Percentiles rank a stretch among this genome's conserved stretches.
Evolutionary conservation across 2,113 vertebrate genomes (phyloP).

Genomic region (Cyrtonyx montezumae): DNA sequence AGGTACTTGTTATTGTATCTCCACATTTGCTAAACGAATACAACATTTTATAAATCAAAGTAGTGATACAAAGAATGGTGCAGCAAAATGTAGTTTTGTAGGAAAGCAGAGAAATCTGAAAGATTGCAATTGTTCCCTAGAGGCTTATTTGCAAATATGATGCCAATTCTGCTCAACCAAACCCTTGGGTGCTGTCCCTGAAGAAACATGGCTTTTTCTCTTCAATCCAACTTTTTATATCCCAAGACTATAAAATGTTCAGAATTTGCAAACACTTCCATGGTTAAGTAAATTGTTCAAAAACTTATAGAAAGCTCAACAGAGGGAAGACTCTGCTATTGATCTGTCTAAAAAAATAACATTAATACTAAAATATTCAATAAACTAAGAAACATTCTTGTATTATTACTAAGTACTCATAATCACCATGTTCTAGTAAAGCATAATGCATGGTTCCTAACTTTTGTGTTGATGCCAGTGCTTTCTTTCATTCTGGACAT

Average conservation of each 20-base stretch:
- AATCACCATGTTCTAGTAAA: not conserved
- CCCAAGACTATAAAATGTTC: not conserved
- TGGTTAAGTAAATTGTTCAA: not conserved
- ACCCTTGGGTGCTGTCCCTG: not conserved
- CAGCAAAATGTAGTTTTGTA: not conserved
- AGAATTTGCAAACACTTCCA: not conserved
- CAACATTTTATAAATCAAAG: not conserved
- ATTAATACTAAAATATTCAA: slow-evolving; percentile 7
- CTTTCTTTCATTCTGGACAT: not conserved
- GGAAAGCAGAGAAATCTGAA: not conserved
- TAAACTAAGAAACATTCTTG: not conserved
- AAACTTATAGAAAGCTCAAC: not conserved
- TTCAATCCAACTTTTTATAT: not conserved
- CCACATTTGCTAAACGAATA: not conserved
- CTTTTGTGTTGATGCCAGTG: not conserved
- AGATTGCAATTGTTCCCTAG: not conserved
- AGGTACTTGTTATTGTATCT: not conserved
- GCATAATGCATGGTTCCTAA: not conserved
- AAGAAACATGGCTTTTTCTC: not conserved
- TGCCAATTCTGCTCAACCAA: not conserved
- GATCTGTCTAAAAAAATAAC: not conserved
- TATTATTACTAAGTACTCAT: not conserved
- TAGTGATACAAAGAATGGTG: not conserved
- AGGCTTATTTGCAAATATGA: not conserved
- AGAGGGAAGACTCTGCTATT: not conserved